Percentiles rank a stretch among this genome's conserved stretches.
Evolutionary conservation across 2,113 vertebrate genomes (phyloP).

Genomic region (Spheniscus mendiculus): DNA sequence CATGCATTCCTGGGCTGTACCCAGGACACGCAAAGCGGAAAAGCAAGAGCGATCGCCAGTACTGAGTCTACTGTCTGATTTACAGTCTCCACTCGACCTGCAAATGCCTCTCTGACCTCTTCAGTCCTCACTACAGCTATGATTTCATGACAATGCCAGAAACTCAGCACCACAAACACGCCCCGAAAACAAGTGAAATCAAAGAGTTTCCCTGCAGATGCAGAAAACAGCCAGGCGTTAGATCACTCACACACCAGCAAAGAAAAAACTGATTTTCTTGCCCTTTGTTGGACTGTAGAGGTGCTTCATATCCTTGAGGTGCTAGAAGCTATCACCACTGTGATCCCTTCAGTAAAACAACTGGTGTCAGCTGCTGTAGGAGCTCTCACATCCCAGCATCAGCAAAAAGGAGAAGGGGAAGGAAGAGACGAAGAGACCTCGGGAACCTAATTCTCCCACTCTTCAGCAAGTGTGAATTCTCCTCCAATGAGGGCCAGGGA

Average conservation of each 20-base stretch:
- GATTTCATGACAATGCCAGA: background rate
- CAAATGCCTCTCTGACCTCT: too few relatives aligned
- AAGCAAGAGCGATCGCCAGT: background rate
- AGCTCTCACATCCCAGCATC: background rate
- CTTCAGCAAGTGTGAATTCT: background rate
- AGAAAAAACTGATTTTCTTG: background rate
- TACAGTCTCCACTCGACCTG: accelerated
- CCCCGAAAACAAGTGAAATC: accelerated
- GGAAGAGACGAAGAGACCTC: background rate
- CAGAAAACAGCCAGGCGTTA: accelerated
- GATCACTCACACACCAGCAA: accelerated
- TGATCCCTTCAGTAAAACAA: background rate
- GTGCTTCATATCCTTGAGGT: background rate
- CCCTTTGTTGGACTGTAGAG: background rate
- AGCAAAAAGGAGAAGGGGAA: background rate
- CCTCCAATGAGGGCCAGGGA: background rate
- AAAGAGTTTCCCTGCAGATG: background rate
- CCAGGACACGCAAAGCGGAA: background rate
- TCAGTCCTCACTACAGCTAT: accelerated
- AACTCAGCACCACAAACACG: background rate
- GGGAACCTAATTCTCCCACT: background rate
- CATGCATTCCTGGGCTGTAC: accelerated
- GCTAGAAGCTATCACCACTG: accelerated
- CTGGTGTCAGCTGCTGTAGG: background rate
- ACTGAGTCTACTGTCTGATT: accelerated